These are phyloP conservation scores for Herpetotheres cachinnans DNA, from an alignment of 2,113 vertebrate genomes.

Conservation along the genomic window DNA sequence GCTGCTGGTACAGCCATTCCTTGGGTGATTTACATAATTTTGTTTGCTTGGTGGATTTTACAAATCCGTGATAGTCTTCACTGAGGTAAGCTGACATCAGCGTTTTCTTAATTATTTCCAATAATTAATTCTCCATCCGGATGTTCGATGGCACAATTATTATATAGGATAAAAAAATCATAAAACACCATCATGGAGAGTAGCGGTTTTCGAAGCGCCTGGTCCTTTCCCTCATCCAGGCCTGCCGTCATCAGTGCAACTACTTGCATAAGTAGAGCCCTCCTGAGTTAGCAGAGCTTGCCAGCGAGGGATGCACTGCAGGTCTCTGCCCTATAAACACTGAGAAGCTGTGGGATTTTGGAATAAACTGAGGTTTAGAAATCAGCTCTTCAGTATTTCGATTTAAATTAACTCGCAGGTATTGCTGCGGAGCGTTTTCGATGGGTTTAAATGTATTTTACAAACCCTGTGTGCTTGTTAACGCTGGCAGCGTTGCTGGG, in stretches of 20 bases:
- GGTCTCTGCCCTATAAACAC: not conserved
- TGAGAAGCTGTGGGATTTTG: not conserved
- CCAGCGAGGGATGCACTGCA: not conserved
- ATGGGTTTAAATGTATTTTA: not conserved
- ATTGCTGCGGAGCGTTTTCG: not conserved
- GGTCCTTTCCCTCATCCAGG: not conserved
- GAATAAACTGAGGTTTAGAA: not conserved
- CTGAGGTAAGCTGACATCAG: not conserved
- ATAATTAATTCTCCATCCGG: not conserved
- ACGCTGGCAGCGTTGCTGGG: fast-evolving
- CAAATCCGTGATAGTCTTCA: not conserved
- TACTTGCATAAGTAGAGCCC: not conserved
- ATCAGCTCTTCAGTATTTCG: not conserved
- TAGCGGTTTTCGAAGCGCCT: not conserved
- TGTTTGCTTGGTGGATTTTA: not conserved
- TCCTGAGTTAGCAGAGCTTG: not conserved
- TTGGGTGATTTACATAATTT: not conserved
- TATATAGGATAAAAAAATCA: not conserved
- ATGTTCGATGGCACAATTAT: not conserved
- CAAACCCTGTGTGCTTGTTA: not conserved
- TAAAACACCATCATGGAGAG: not conserved
- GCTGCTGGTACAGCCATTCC: not conserved
- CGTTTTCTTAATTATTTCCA: not conserved
- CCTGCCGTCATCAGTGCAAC: not conserved
- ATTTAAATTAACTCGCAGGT: not conserved